Evolutionary conservation across 2,797 vertebrate genomes (phyloP).

Genomic region (Thalassophryne amazonica): DNA sequence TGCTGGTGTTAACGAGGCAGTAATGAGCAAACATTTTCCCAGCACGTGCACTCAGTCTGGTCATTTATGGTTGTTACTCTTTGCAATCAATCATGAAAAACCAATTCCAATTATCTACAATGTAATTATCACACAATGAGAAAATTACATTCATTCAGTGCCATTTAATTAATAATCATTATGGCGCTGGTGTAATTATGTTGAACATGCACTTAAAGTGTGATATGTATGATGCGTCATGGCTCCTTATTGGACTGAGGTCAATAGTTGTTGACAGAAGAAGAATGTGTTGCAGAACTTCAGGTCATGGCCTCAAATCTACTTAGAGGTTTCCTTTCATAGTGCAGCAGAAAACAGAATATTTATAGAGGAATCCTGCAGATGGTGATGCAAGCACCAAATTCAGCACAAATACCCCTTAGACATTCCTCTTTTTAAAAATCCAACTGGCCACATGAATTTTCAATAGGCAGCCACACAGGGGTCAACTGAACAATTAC

Average conservation of each 20-base stretch:
- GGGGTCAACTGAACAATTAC: no score
- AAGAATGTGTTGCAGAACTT: neutral
- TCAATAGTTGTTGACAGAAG: neutral
- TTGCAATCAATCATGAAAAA: neutral
- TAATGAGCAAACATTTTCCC: neutral
- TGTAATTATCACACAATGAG: neutral
- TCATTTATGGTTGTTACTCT: neutral
- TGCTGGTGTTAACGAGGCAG: slow-evolving; percentile 1
- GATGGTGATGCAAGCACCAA: neutral
- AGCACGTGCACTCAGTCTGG: neutral
- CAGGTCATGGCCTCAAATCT: neutral
- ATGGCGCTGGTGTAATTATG: neutral
- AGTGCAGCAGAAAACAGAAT: no score
- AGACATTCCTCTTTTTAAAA: no score
- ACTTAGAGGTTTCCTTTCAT: slow-evolving; percentile 2
- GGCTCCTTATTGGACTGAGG: neutral
- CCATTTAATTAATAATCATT: neutral
- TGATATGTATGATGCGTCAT: neutral
- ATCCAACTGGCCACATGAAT: no score
- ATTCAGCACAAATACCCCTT: no score
- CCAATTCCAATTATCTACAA: neutral
- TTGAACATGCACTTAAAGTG: neutral
- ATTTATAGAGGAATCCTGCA: no score
- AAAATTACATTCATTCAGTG: neutral
- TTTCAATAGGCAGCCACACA: no score